These are phyloP conservation scores for Liparis tanakae DNA, from an alignment of 2,797 vertebrate genomes.

Conservation along the genomic window DNA sequence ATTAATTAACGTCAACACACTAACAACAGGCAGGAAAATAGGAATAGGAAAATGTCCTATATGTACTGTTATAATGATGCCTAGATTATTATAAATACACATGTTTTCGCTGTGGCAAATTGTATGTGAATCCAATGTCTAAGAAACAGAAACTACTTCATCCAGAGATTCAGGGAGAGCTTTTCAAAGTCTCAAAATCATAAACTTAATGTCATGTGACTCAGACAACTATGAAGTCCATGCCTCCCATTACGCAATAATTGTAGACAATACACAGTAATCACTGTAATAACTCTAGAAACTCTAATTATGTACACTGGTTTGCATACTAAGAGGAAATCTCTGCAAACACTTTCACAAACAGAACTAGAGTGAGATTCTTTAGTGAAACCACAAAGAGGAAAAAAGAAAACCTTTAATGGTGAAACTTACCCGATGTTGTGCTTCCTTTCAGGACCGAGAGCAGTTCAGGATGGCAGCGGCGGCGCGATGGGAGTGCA, in stretches of 20 bases:
- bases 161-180: neutral
- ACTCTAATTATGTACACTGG: neutral
- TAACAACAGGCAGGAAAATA: too few species aligned
- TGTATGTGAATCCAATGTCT: neutral
- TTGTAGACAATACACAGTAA: neutral
- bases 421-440: constrained; percentile 27
- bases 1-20: neutral
- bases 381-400: constrained; percentile 11
- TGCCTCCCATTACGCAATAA: neutral
- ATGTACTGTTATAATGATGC: neutral
- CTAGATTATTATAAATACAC: neutral
- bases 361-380: neutral
- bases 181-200: neutral
- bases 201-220: neutral
- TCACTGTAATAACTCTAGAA: neutral
- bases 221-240: neutral
- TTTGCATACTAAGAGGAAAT: neutral
- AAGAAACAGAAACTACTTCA: too few species aligned
- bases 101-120: neutral
- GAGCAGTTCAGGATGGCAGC: constrained; percentile 93
- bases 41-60: neutral
- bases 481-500: constrained; percentile 84
- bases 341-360: neutral
- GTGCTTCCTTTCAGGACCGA: constrained; percentile 83
- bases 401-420: neutral